Conservation (phyloP, 2,797 vertebrate species). For the Knipowitschia caucasica region DNA sequence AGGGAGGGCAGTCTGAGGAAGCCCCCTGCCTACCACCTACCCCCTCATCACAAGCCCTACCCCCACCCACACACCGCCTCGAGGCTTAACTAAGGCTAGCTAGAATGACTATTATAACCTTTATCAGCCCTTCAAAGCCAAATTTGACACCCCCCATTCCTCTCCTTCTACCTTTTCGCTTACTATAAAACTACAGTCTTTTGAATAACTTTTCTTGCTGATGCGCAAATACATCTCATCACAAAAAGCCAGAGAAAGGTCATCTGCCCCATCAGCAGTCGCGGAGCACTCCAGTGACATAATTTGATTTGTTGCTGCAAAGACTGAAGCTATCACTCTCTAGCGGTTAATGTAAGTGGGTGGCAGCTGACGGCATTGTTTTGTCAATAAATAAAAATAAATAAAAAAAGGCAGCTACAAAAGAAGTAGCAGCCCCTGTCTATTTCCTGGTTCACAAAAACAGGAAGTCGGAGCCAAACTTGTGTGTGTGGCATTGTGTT, state of each 20-base stretch:
- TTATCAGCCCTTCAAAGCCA: constrained; percentile 65
- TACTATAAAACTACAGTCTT: not conserved
- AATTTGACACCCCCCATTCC: constrained; percentile 40
- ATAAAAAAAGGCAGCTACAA: constrained; percentile 22
- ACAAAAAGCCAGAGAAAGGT: constrained; percentile 25
- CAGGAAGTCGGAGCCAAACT: constrained; percentile 63
- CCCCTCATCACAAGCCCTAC: constrained; percentile 35
- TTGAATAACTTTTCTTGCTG: constrained; percentile 11
- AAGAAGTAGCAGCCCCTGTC: constrained; percentile 46
- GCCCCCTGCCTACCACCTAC: constrained; percentile 24
- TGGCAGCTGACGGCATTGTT: constrained; percentile 37
- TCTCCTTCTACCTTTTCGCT: constrained; percentile 24
- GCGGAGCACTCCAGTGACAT: constrained; percentile 23
- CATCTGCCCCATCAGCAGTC: constrained; percentile 25
- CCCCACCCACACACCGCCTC: constrained; percentile 48
- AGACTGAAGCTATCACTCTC: constrained; percentile 7
- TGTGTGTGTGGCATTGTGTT: constrained; percentile 56
- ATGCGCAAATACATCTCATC: constrained; percentile 1
- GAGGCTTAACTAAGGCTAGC: constrained; percentile 48
- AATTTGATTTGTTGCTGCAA: constrained; percentile 48
- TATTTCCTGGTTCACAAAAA: constrained; percentile 72
- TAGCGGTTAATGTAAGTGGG: constrained; percentile 21
- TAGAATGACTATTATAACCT: constrained; percentile 65
- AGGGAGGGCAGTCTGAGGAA: constrained; percentile 59
- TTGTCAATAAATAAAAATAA: not conserved